Conservation (phyloP, 2,888 invertebrate genomes). For the Harpagoxenus sublaevis region DNA sequence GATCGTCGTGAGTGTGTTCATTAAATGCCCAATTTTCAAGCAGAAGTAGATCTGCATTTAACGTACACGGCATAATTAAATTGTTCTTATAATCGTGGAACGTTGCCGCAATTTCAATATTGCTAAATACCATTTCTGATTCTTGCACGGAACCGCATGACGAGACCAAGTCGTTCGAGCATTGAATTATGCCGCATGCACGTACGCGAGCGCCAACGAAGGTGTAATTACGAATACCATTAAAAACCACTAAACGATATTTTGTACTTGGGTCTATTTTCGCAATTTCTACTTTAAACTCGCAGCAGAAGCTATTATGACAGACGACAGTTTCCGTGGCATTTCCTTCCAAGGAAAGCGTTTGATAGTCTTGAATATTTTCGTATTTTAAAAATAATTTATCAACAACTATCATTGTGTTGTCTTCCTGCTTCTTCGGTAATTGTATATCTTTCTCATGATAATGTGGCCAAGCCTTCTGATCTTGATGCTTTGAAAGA, state of each 20-base stretch:
- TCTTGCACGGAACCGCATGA: constrained; percentile 75
- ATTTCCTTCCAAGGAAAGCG: constrained; percentile 21
- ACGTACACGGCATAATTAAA: constrained; percentile 72
- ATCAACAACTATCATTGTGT: neutral
- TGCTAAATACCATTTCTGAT: constrained; percentile 67
- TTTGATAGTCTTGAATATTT: neutral
- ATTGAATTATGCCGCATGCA: constrained; percentile 82
- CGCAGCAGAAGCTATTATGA: constrained; percentile 77
- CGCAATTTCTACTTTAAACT: constrained; percentile 69
- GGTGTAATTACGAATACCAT: constrained; percentile 76
- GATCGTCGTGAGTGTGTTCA: constrained; percentile 49
- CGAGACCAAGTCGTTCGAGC: constrained; percentile 74
- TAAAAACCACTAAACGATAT: constrained; percentile 82
- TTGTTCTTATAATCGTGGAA: constrained; percentile 65
- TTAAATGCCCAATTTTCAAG: constrained; percentile 59
- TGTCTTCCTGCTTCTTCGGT: neutral
- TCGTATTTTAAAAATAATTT: constrained; percentile 48
- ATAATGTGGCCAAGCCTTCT: neutral
- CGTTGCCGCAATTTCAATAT: constrained; percentile 70
- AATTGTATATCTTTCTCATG: too few relatives aligned
- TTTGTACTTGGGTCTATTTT: constrained; percentile 61
- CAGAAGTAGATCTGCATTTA: constrained; percentile 68
- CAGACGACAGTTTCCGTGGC: constrained; percentile 64
- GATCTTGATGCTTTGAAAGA: neutral
- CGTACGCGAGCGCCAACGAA: constrained; percentile 71